These are phyloP conservation scores for Thomomys bottae DNA, from an alignment of 2,113 vertebrate genomes.

Conservation along the genomic window DNA sequence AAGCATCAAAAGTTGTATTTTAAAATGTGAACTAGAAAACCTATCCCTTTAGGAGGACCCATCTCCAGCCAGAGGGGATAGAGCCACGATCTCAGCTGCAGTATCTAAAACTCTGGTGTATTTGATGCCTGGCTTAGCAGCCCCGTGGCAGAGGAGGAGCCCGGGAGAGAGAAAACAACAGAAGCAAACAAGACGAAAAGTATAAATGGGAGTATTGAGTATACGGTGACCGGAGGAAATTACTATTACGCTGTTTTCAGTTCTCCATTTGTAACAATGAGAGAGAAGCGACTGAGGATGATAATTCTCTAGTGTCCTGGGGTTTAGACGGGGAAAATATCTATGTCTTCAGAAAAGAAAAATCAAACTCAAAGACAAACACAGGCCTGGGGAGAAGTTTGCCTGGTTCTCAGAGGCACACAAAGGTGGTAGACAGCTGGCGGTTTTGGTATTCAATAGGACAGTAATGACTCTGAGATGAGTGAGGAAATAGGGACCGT, in stretches of 20 bases:
- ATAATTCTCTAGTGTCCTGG: neutral
- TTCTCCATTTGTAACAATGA: conserved; percentile 52
- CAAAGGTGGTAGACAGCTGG: neutral
- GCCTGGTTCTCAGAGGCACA: neutral
- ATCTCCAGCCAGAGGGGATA: neutral
- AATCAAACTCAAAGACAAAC: neutral
- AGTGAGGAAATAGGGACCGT: neutral
- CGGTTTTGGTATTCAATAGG: neutral
- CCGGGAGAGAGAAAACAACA: conserved; percentile 47
- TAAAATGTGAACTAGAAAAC: conserved; percentile 56
- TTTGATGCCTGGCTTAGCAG: conserved; percentile 34
- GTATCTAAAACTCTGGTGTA: neutral
- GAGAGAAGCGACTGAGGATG: conserved; percentile 30
- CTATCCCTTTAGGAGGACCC: neutral
- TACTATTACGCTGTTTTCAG: conserved; percentile 12
- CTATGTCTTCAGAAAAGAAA: conserved; percentile 37
- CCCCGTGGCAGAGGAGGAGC: neutral
- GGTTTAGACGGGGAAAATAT: neutral
- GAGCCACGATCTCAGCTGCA: conserved; percentile 18
- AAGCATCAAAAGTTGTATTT: conserved; percentile 54
- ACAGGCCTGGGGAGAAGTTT: conserved; percentile 6
- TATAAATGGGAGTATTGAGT: conserved; percentile 56
- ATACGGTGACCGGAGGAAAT: conserved; percentile 63
- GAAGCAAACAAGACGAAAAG: conserved; percentile 46
- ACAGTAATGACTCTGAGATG: neutral